Conservation (phyloP, 2,888 invertebrate genomes). For the Chaetogeoica ovagalla region DNA sequence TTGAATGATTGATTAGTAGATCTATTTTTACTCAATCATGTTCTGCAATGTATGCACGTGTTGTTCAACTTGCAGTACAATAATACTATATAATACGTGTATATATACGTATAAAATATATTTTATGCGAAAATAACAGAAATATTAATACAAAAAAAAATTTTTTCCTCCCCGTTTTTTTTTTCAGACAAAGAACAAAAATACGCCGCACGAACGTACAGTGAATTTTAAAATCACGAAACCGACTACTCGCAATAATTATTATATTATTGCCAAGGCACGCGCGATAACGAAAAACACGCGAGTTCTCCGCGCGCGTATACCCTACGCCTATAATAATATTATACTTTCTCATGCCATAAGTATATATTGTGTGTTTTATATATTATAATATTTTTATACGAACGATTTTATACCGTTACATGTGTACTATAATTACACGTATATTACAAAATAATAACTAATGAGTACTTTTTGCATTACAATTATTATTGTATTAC, state of each 20-base stretch:
- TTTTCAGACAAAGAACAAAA: constrained; percentile 9
- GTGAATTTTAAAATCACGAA: constrained; percentile 47
- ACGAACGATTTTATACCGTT: constrained; percentile 1
- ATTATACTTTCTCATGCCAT: constrained; percentile 38
- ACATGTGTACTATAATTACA: neutral
- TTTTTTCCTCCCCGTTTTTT: neutral
- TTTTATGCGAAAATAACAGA: too few relatives aligned
- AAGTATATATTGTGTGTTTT: constrained; percentile 8
- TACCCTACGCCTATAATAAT: neutral
- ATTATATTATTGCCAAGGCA: constrained; percentile 3
- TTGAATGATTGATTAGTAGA: too few relatives aligned
- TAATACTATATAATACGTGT: too few relatives aligned
- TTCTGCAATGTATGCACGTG: too few relatives aligned
- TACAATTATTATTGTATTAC: neutral
- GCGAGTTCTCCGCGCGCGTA: constrained; percentile 10
- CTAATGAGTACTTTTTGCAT: neutral
- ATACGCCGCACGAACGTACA: constrained; percentile 21
- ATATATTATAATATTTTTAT: neutral
- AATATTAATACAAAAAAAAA: too few relatives aligned
- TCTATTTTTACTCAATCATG: too few relatives aligned
- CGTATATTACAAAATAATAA: neutral
- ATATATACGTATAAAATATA: too few relatives aligned
- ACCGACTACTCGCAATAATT: constrained; percentile 17
- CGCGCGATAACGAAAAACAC: constrained; percentile 25
- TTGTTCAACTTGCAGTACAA: too few relatives aligned